Conservation (phyloP, 92 coral and sea anemone genomes). For the Diadumene lineata region DNA sequence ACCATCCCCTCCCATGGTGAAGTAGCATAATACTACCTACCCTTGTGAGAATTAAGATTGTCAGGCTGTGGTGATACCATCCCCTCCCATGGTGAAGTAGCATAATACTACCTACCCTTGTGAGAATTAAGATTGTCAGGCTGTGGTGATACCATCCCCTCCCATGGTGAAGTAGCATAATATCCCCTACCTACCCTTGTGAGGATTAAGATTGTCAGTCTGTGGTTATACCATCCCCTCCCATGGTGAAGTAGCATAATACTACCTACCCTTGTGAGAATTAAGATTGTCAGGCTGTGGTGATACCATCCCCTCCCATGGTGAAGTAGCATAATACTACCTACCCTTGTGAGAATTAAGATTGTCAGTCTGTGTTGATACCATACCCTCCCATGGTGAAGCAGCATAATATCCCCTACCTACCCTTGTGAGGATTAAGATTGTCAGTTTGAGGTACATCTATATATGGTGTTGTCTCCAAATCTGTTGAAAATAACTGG, state of each 20-base stretch:
- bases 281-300: background rate
- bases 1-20: background rate
- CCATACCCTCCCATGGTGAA: background rate
- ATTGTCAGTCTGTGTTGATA: background rate
- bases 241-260: background rate
- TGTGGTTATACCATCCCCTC: background rate
- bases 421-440: conserved; percentile 80
- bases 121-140: background rate
- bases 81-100: background rate
- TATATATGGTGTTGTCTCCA: conserved; percentile 57
- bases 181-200: background rate
- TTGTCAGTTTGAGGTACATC: conserved; percentile 82
- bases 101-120: background rate
- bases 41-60: background rate
- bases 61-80: background rate
- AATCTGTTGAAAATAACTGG: conserved; percentile 62
- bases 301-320: background rate
- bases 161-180: background rate
- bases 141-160: background rate
- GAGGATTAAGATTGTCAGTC: background rate
- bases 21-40: background rate
- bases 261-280: background rate
- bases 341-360: background rate
- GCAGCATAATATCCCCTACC: background rate
- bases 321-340: background rate